Conservation (phyloP, 53 echinoderm and acorn worm species). For the Stichopus horrens region DNA sequence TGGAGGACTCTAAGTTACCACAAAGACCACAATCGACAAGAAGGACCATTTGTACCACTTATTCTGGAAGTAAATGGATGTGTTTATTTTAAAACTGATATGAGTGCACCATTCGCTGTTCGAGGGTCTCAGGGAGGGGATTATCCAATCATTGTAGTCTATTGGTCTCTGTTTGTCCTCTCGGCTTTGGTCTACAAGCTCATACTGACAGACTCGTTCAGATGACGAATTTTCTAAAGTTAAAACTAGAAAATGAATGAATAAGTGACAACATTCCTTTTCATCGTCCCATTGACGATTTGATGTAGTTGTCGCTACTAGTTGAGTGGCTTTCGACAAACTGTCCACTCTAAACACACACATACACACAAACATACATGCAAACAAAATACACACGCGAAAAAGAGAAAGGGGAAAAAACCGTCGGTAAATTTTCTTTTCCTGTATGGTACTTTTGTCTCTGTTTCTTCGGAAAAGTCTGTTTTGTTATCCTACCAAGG, state of each 20-base stretch:
- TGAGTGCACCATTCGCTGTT: background rate
- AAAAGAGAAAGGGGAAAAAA: no score
- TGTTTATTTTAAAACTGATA: background rate
- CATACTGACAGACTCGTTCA: background rate
- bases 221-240: background rate
- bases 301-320: background rate
- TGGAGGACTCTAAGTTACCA: background rate
- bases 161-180: background rate
- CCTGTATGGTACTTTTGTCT: no score
- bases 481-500: no score
- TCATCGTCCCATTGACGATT: background rate
- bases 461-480: no score
- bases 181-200: background rate
- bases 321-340: background rate
- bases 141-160: background rate
- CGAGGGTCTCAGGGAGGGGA: background rate
- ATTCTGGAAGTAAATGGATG: background rate
- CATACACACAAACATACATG: background rate
- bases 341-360: background rate
- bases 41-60: background rate
- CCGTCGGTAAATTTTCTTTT: no score
- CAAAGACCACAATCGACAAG: background rate
- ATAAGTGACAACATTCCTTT: background rate
- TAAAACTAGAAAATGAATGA: background rate
- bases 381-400: no score